Percentiles rank a stretch among this genome's conserved stretches.
phyloP scores from a whole-genome alignment of 2,113 vertebrate species.

The Hypocryptadius cinnamomeus region DNA sequence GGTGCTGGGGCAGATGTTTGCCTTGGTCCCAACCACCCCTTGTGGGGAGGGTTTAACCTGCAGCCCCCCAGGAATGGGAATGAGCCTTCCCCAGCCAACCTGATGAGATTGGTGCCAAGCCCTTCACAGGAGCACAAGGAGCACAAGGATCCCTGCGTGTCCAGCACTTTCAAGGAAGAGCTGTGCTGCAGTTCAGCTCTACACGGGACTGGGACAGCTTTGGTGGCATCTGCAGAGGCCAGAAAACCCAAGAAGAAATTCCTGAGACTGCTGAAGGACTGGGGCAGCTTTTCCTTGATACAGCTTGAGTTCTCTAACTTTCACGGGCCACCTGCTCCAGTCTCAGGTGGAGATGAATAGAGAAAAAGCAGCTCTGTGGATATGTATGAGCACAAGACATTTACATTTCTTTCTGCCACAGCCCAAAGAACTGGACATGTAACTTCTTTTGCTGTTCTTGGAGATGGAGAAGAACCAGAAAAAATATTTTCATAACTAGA shows the following conservation, averaged over 20 bases:
- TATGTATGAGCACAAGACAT: not conserved
- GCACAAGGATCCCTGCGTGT: rapidly evolving
- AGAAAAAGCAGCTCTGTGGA: not conserved
- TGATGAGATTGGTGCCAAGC: not conserved
- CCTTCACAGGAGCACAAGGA: no score
- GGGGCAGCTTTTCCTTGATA: not conserved
- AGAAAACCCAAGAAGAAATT: not conserved
- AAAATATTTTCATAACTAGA: not conserved
- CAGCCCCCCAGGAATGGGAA: not conserved
- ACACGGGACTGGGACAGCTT: not conserved
- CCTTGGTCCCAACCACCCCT: not conserved
- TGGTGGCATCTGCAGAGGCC: not conserved
- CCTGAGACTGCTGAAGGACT: not conserved
- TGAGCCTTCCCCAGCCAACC: rapidly evolving
- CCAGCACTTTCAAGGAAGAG: not conserved
- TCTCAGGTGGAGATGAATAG: not conserved
- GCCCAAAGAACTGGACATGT: not conserved
- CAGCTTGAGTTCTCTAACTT: not conserved
- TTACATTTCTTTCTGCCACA: not conserved
- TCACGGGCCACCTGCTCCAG: not conserved
- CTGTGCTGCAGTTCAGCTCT: not conserved
- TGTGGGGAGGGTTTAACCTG: not conserved
- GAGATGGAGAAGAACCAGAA: not conserved
- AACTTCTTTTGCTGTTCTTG: not conserved
- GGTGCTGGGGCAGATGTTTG: not conserved